Conservation (phyloP, 2,888 invertebrate genomes). For the Deladenus siricidicola region DNA sequence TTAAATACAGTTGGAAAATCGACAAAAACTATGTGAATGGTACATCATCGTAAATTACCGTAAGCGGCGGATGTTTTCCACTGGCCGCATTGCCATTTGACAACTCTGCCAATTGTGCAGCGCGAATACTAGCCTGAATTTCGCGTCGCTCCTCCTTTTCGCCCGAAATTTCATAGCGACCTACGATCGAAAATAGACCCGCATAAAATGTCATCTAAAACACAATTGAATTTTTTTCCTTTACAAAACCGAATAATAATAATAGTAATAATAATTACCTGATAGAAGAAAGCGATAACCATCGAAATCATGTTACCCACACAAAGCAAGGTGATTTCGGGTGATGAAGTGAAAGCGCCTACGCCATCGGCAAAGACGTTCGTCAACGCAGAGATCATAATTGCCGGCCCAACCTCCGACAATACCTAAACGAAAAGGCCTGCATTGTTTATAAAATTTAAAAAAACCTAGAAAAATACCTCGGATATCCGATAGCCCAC, state of each 20-base stretch:
- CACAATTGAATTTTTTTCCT: not conserved
- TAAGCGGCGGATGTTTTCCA: not conserved
- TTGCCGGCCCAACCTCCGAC: conserved; percentile 49
- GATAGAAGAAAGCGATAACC: conserved; percentile 46
- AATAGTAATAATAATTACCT: conserved; percentile 24
- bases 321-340: conserved; percentile 47
- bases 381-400: conserved; percentile 46
- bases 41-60: no score
- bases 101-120: conserved; percentile 11
- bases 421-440: conserved; percentile 10
- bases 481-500: conserved; percentile 46
- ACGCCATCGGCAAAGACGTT: conserved; percentile 49
- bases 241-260: no score
- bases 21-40: no score
- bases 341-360: conserved; percentile 40
- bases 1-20: no score
- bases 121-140: conserved; percentile 24
- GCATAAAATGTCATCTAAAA: conserved; percentile 48
- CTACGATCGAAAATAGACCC: conserved; percentile 32
- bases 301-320: conserved; percentile 48
- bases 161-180: conserved; percentile 39
- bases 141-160: conserved; percentile 25
- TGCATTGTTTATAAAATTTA: not conserved
- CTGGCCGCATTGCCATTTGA: conserved; percentile 10
- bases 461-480: conserved; percentile 11